phyloP scores from a whole-genome alignment of 2,797 vertebrate genomes.

The Sitta carolinensis region DNA sequence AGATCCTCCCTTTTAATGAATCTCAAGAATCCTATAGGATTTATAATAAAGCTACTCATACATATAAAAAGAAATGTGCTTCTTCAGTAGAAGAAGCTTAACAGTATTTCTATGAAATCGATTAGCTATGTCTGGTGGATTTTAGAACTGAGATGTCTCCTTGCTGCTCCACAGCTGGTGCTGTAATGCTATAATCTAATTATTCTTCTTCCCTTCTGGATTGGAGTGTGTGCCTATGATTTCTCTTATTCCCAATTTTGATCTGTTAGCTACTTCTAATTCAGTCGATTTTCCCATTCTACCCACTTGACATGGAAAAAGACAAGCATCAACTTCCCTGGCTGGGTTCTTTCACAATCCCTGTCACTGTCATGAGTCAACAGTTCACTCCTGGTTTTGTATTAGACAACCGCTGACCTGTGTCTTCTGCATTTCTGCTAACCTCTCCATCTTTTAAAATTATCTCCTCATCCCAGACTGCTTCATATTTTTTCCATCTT shows the following conservation, averaged over 20 bases:
- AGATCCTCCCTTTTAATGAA: conserved; percentile 62
- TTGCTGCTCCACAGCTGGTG: conserved; percentile 27
- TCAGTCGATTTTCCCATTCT: neutral
- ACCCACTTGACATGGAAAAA: neutral
- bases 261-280: neutral
- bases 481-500: neutral
- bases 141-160: conserved; percentile 27
- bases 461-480: neutral
- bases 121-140: conserved; percentile 3
- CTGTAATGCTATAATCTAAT: conserved; percentile 25
- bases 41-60: conserved; percentile 56
- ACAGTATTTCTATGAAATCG: conserved; percentile 12
- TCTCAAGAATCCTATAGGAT: conserved; percentile 61
- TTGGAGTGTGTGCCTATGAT: neutral
- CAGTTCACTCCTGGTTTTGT: neutral
- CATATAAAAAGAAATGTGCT: conserved; percentile 61
- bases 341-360: neutral
- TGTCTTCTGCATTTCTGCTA: neutral
- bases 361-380: neutral
- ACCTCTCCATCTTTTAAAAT: neutral
- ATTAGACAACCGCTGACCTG: neutral
- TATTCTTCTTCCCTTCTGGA: neutral
- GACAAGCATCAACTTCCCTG: neutral
- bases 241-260: neutral
- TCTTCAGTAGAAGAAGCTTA: conserved; percentile 17